Base-by-base conservation (phyloP, 2,113 vertebrate genomes). In the Dendrocopos noguchii region DNA sequence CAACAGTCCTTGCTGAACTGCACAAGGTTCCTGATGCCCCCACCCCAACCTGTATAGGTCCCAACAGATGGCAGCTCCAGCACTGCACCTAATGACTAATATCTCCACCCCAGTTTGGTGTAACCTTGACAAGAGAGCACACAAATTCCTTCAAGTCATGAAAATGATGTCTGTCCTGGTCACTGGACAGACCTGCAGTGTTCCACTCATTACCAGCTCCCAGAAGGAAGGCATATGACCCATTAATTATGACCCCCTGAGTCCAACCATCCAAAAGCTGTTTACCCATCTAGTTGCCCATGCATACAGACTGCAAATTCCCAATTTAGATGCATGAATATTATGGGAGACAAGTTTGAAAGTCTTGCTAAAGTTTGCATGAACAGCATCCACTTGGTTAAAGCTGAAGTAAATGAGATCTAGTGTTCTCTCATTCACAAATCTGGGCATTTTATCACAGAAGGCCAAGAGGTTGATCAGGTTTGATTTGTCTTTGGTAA, bases 1-100 rank as follows among this genome's bases (percentile, higher is more conserved):
- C 63, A 21, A 21, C 47, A 31, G 12, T 47, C 60, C 25, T 17
- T 22, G 47, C 6, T 21, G 86, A 74, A 8, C 5, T 7, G 47
- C 17, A 2, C n/a, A 8, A 12, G 8, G 24, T 2, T 56, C n/a
- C 74, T 9, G 52, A 4, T 1, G 0, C 3, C 5, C 0, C 8
- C 7, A 18, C 4, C 7, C 29, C 47, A 31, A 74, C 46, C 44
- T 24, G 64, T 2, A 29, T 24, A 8, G 47, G 46, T 59, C 19
- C 55, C 64, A 52, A 72, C 25, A 67, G 53, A 78, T 28, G 52
- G 73, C 15, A 76, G 42, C 31, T 50, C 34, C 76, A 55, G 72
- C 72, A 46, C 36, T 1, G 2, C 82, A 52, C 68, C 78, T 68
- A 2, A 2, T 6, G 77, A 39, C 44, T 9, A 25, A 34, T 7